These are phyloP conservation scores for Porites australiensis DNA, from an alignment of 64 coral and sea anemone genomes.

Conservation along the genomic window DNA sequence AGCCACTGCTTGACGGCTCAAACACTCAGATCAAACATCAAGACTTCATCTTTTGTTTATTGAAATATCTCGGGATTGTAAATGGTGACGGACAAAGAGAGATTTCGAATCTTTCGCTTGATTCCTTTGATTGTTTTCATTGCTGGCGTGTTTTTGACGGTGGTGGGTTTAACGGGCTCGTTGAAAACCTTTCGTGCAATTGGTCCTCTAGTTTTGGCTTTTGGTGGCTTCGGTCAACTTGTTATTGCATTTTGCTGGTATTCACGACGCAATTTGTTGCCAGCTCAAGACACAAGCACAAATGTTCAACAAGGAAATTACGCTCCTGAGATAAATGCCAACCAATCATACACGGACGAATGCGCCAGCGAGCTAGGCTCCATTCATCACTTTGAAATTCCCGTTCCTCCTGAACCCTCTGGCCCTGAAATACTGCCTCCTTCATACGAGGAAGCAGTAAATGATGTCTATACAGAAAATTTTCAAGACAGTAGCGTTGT, in stretches of 20 bases:
- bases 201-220: not conserved
- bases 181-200: not conserved
- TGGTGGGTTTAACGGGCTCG: not conserved
- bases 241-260: not conserved
- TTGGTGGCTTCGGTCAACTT: not conserved
- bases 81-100: too few relatives aligned
- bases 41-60: too few relatives aligned
- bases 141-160: not conserved
- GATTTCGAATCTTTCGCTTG: not conserved
- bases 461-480: not conserved
- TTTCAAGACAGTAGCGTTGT: not conserved
- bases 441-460: constrained; percentile 1
- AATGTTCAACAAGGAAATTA: not conserved
- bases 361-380: not conserved
- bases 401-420: not conserved
- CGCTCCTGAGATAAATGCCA: not conserved
- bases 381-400: not conserved
- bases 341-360: not conserved
- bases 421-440: not conserved
- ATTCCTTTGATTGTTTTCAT: not conserved
- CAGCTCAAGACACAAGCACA: not conserved
- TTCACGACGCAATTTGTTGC: not conserved
- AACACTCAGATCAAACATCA: too few relatives aligned
- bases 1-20: too few relatives aligned
- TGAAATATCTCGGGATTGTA: too few relatives aligned